phyloP scores from a whole-genome alignment of 1,140 invertebrate species.

The Cydia pomonella region DNA sequence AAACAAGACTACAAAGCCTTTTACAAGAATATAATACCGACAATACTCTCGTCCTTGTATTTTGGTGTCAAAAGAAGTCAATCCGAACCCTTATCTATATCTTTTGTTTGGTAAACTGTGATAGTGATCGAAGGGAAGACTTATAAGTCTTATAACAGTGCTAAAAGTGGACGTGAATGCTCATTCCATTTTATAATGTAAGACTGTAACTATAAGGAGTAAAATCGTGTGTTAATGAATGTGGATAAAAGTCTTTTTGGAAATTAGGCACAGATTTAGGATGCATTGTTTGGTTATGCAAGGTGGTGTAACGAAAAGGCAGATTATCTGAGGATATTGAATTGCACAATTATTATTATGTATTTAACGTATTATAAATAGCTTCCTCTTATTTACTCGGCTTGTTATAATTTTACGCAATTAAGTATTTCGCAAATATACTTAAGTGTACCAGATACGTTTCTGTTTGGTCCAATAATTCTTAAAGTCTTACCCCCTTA shows the following conservation, averaged over 20 bases:
- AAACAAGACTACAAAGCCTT: no score
- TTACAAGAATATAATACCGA: neutral
- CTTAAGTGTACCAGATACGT: no score
- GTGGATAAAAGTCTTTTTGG: neutral
- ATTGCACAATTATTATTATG: neutral
- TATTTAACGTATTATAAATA: neutral
- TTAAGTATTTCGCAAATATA: no score
- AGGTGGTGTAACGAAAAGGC: neutral
- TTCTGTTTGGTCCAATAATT: no score
- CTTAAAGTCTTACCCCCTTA: no score
- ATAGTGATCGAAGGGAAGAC: neutral
- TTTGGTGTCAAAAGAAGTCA: neutral
- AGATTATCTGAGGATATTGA: neutral
- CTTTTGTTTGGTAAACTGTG: conserved; percentile 14
- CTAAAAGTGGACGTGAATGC: neutral
- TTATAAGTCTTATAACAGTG: neutral
- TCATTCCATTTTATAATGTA: neutral
- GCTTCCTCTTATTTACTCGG: no score
- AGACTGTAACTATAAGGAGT: neutral
- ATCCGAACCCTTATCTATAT: conserved; percentile 1
- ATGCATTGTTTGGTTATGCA: neutral
- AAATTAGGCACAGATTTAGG: neutral
- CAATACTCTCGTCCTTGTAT: neutral
- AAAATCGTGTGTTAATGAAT: neutral
- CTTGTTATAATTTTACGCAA: no score